A percentile compares a stretch with the other conserved stretches of the same genome.
Evolutionary conservation across 2,797 vertebrate genomes (phyloP).

Genomic region (Uromys caudimaculatus): DNA sequence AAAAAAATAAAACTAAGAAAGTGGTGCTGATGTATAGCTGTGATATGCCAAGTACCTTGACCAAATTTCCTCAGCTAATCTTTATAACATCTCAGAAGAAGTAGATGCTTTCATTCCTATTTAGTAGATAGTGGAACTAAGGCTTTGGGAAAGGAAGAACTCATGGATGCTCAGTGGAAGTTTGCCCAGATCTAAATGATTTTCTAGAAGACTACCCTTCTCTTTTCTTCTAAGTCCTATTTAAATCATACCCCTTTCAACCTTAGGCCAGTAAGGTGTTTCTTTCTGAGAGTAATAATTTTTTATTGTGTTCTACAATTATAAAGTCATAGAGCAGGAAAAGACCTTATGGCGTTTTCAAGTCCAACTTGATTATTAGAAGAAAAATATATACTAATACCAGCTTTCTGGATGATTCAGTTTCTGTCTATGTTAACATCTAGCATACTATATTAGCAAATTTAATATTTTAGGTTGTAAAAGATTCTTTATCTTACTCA

Average conservation of each 20-base stretch:
- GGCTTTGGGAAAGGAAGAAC: not conserved
- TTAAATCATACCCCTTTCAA: constrained; percentile 49
- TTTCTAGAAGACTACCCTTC: constrained; percentile 26
- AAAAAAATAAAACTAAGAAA: constrained; percentile 54
- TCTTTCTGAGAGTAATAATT: constrained; percentile 50
- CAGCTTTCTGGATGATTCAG: constrained; percentile 1
- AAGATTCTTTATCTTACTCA: constrained; percentile 18
- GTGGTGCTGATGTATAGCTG: constrained; percentile 14
- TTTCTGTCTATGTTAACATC: constrained; percentile 20
- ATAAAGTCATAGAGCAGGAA: constrained; percentile 60
- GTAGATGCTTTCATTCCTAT: constrained; percentile 10
- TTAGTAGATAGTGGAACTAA: constrained; percentile 60
- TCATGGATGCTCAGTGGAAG: not conserved
- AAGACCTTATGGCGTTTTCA: constrained; percentile 63
- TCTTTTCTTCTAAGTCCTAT: not conserved
- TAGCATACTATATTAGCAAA: not conserved
- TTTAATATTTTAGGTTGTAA: constrained; percentile 56
- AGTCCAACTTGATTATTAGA: constrained; percentile 61
- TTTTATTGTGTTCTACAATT: constrained; percentile 59
- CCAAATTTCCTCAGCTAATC: not conserved
- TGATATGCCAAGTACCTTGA: constrained; percentile 20
- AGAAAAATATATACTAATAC: constrained; percentile 64
- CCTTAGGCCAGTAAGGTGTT: not conserved
- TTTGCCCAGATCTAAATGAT: not conserved
- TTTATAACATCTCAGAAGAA: not conserved